These are phyloP conservation scores for Xiphorhynchus erythropygius DNA, from an alignment of 2,797 vertebrate species.

Conservation along the genomic window DNA sequence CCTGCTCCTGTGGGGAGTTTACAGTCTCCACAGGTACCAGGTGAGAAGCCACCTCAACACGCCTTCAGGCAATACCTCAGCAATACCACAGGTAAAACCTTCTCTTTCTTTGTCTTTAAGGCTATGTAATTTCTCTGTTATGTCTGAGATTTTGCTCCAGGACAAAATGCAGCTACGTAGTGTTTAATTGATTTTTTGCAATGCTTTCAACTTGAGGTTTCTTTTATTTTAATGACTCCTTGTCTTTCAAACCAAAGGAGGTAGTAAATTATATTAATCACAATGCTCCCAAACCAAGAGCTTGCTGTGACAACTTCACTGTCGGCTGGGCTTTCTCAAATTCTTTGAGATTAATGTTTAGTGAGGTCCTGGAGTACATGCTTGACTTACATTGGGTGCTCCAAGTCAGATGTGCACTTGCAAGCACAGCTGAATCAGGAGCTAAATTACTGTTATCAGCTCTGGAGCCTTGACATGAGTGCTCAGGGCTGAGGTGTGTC, in stretches of 20 bases:
- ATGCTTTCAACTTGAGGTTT: conserved; percentile 26
- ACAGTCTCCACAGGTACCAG: rapidly evolving
- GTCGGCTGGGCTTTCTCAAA: not conserved
- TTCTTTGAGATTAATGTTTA: not conserved
- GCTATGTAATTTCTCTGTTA: conserved; percentile 32
- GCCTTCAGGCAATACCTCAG: not conserved
- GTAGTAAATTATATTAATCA: conserved; percentile 5
- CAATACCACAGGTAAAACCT: not conserved
- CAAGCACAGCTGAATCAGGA: not conserved
- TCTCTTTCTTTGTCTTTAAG: not conserved
- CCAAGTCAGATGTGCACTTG: not conserved
- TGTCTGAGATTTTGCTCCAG: conserved; percentile 37
- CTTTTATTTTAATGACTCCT: conserved; percentile 23
- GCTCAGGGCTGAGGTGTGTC: not conserved
- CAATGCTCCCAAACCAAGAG: not conserved
- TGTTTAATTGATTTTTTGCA: conserved; percentile 5
- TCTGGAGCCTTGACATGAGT: not conserved
- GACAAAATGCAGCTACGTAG: conserved; percentile 17
- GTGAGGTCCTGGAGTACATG: not conserved
- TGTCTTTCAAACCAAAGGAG: not conserved
- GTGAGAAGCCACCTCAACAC: not conserved
- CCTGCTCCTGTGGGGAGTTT: not conserved
- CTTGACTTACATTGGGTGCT: not conserved
- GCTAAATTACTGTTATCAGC: not conserved
- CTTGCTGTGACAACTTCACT: not conserved